A percentile compares a stretch with the other conserved stretches of the same genome.
phyloP scores from a whole-genome alignment of 2,888 invertebrate genomes.

The Argynnis bischoffii region DNA sequence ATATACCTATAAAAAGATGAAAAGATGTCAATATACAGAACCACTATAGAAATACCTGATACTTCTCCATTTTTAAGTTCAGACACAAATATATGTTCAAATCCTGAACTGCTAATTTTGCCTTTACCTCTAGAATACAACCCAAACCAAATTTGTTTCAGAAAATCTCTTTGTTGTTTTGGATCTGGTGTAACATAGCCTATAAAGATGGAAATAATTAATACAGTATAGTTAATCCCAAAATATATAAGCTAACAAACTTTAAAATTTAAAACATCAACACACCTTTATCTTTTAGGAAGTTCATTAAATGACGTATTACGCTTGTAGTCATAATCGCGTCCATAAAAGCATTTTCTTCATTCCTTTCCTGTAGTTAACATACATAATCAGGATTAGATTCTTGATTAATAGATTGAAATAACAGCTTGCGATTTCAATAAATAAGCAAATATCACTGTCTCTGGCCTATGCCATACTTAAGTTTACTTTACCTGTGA shows the following conservation, averaged over 20 bases:
- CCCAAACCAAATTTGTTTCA: constrained; percentile 90
- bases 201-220: constrained; percentile 48
- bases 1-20: no score
- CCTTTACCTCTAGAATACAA: constrained; percentile 91
- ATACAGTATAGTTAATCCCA: neutral
- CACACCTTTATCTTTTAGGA: constrained; percentile 83
- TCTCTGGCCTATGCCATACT: neutral
- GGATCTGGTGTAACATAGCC: constrained; percentile 85
- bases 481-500: constrained; percentile 73
- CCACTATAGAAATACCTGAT: constrained; percentile 61
- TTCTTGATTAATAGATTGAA: no score
- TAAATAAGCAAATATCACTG: constrained; percentile 9
- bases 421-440: constrained; percentile 1
- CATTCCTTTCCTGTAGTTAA: constrained; percentile 83
- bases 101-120: constrained; percentile 92
- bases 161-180: constrained; percentile 86
- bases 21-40: neutral
- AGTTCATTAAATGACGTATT: constrained; percentile 87
- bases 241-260: neutral
- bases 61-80: constrained; percentile 91
- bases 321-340: constrained; percentile 89
- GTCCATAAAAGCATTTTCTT: constrained; percentile 91
- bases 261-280: neutral
- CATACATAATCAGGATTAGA: neutral
- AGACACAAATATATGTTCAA: constrained; percentile 95